phyloP scores from a whole-genome alignment of 2,797 vertebrate genomes.

The Sebastes steindachneri region DNA sequence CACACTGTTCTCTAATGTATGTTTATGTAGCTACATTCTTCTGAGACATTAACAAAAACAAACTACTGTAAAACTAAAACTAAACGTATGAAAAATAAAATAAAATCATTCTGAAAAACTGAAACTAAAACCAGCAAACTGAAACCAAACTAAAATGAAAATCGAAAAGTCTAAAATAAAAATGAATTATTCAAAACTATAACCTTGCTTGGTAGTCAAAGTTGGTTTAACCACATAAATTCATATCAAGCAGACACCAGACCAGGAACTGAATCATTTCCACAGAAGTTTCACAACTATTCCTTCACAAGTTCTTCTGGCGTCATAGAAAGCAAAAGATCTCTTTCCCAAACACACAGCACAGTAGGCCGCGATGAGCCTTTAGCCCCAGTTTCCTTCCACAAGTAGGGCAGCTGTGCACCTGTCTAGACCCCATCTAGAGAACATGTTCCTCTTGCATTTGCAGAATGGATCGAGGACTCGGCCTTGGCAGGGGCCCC shows the following conservation, averaged over 20 bases:
- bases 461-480: conserved; percentile 96
- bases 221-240: neutral
- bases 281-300: neutral
- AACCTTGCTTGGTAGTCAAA: neutral
- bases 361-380: neutral
- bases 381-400: conserved; percentile 3
- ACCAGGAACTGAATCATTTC: neutral
- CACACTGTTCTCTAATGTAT: too few relatives aligned
- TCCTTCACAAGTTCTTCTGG: neutral
- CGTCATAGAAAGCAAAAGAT: neutral
- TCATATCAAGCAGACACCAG: neutral
- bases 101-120: too few relatives aligned
- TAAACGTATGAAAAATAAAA: too few relatives aligned
- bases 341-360: neutral
- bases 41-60: too few relatives aligned
- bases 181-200: too few relatives aligned
- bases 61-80: too few relatives aligned
- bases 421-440: conserved; percentile 55
- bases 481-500: conserved; percentile 88
- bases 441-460: conserved; percentile 72
- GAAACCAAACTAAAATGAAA: too few relatives aligned
- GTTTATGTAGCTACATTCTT: too few relatives aligned
- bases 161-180: too few relatives aligned
- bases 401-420: conserved; percentile 32
- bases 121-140: too few relatives aligned